A percentile compares a stretch with the other conserved stretches of the same genome.
These are phyloP conservation scores for Gopherus flavomarginatus DNA, from an alignment of 2,113 vertebrate genomes.

Conservation along the genomic window DNA sequence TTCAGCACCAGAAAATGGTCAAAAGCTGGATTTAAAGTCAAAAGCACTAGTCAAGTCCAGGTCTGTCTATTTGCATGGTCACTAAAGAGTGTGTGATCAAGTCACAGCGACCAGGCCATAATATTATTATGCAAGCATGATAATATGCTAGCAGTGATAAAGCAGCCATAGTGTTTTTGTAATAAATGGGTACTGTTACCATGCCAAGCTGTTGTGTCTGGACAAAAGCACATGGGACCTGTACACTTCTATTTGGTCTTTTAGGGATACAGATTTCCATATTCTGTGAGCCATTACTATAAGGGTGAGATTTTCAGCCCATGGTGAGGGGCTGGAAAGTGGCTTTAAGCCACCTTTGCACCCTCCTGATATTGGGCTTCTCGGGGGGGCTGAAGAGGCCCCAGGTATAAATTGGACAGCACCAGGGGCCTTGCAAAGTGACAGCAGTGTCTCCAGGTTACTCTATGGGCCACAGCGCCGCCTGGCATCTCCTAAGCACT, in stretches of 20 bases:
- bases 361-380: neutral
- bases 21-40: neutral
- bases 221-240: neutral
- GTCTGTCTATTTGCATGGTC: neutral
- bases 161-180: neutral
- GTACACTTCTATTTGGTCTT: neutral
- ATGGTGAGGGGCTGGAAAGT: rapidly evolving
- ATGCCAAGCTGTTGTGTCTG: rapidly evolving
- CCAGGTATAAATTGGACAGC: neutral
- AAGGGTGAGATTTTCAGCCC: neutral
- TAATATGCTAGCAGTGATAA: neutral
- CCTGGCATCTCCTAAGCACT: neutral
- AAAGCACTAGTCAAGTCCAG: neutral
- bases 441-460: neutral
- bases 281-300: neutral
- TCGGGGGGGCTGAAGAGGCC: neutral
- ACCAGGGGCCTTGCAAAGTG: neutral
- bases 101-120: neutral
- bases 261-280: neutral
- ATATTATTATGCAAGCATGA: neutral
- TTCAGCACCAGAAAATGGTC: neutral
- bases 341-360: neutral
- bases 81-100: neutral
- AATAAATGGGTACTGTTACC: neutral
- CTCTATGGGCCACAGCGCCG: neutral